Evolutionary conservation across 37 sponge, comb jelly and placozoan species (phyloP).

Genomic region (Diacarnus erythraeanus): DNA sequence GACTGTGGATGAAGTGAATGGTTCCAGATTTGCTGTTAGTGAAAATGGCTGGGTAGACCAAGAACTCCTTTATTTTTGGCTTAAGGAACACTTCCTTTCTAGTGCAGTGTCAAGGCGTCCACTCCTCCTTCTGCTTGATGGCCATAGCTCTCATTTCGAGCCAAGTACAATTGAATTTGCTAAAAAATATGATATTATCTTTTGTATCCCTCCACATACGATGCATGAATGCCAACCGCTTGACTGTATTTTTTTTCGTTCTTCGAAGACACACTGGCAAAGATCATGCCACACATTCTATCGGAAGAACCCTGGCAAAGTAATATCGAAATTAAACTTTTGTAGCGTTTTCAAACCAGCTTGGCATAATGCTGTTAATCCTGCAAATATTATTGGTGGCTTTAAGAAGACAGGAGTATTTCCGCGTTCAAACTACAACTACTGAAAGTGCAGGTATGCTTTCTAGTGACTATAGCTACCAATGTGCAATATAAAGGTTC

Average conservation of each 20-base stretch:
- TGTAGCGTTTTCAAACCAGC: slow-evolving; percentile 32
- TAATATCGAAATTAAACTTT: slow-evolving; percentile 32
- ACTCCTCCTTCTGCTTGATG: slow-evolving; percentile 57
- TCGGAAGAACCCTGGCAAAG: slow-evolving; percentile 14
- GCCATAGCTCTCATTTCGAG: slow-evolving; percentile 60
- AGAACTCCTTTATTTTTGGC: slow-evolving; percentile 51
- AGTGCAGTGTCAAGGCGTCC: slow-evolving; percentile 44
- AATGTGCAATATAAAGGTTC: no score
- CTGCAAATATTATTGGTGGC: slow-evolving; percentile 33
- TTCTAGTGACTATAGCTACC: no score
- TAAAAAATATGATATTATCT: slow-evolving; percentile 30
- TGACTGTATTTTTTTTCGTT: slow-evolving; percentile 27
- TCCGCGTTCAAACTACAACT: slow-evolving; percentile 28
- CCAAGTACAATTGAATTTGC: slow-evolving; percentile 18
- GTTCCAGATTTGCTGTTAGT: slow-evolving; percentile 15
- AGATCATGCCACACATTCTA: slow-evolving; percentile 19
- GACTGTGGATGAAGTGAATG: slow-evolving; percentile 40
- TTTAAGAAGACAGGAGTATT: slow-evolving; percentile 23
- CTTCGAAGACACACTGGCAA: slow-evolving; percentile 31
- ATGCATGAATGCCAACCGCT: slow-evolving; percentile 43
- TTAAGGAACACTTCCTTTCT: slow-evolving; percentile 44
- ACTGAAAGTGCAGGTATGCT: no score
- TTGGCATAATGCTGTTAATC: slow-evolving; percentile 28
- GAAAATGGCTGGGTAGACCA: slow-evolving; percentile 38
- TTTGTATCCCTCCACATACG: slow-evolving; percentile 60